Percentiles rank a stretch among this genome's conserved stretches.
These are phyloP conservation scores for Lacerta bilineata DNA, from an alignment of 2,797 vertebrate genomes.

Conservation along the genomic window DNA sequence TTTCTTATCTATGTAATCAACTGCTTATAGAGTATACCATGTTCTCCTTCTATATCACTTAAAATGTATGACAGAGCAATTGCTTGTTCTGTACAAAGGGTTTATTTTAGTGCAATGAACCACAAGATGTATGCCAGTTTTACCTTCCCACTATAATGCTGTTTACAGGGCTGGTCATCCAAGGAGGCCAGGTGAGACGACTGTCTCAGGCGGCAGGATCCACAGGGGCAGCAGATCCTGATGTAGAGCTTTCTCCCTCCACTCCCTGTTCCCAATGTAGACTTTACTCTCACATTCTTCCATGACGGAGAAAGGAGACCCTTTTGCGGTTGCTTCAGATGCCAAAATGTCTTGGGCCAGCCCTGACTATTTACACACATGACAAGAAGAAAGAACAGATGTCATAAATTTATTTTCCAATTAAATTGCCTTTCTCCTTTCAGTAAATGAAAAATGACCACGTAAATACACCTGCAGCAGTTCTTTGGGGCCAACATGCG, in stretches of 20 bases:
- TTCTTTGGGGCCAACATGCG: neutral
- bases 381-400: neutral
- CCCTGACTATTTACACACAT: no score
- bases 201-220: no score
- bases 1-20: neutral
- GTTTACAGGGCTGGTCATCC: neutral
- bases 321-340: no score
- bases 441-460: neutral
- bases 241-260: no score
- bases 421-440: neutral
- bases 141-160: neutral
- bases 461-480: neutral
- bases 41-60: neutral
- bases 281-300: no score
- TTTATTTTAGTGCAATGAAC: constrained; percentile 17
- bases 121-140: neutral
- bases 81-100: neutral
- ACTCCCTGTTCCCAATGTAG: no score
- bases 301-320: no score
- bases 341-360: no score
- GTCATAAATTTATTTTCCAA: neutral
- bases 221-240: no score
- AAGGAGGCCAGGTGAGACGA: no score
- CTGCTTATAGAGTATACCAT: neutral
- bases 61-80: neutral